Percentiles rank a stretch among this genome's conserved stretches.
phyloP scores from a whole-genome alignment of 2,113 vertebrate species.

The Melierax canorus region DNA sequence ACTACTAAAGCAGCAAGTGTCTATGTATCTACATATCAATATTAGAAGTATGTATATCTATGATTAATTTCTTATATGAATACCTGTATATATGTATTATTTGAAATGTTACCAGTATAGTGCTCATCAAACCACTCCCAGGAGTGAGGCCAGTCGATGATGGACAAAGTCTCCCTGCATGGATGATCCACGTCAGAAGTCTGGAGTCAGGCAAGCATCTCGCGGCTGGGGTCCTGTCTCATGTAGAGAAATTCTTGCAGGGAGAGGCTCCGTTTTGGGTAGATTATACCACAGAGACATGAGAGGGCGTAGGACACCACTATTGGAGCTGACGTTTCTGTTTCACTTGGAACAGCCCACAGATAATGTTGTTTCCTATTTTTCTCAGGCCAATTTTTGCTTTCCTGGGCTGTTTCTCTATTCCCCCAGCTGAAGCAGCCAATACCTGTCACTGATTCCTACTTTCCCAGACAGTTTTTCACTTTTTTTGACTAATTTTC shows the following conservation, averaged over 20 bases:
- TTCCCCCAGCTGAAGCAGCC: neutral
- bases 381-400: neutral
- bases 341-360: too few species aligned
- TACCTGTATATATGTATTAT: too few species aligned
- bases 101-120: neutral
- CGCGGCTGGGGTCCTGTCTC: fast-evolving
- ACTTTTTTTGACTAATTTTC: neutral
- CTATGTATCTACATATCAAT: fast-evolving
- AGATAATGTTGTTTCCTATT: neutral
- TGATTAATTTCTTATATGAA: neutral
- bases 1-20: neutral
- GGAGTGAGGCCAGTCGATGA: fast-evolving
- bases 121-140: fast-evolving
- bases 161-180: neutral
- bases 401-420: neutral
- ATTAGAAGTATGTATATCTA: neutral
- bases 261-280: neutral
- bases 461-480: neutral
- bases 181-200: fast-evolving
- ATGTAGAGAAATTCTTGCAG: neutral
- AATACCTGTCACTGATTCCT: neutral
- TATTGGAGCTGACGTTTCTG: neutral
- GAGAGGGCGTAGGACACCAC: neutral
- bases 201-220: neutral
- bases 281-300: fast-evolving